These are phyloP conservation scores for Papio anubis DNA, from an alignment of 2,113 vertebrate species.

Conservation along the genomic window DNA sequence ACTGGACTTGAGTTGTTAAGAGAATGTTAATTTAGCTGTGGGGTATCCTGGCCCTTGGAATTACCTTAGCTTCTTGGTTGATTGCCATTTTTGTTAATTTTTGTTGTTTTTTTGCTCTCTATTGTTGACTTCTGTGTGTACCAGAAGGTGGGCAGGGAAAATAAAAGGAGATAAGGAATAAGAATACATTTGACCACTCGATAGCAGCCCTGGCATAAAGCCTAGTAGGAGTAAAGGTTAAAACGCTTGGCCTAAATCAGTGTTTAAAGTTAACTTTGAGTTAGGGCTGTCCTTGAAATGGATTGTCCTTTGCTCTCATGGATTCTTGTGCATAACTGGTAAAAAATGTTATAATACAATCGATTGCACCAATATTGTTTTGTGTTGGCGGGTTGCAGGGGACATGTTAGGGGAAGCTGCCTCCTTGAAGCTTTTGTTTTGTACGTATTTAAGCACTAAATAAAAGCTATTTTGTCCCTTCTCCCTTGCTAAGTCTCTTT, in stretches of 20 bases:
- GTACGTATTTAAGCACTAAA: slow-evolving; percentile 5
- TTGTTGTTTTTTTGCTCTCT: not conserved
- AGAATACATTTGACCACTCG: slow-evolving; percentile 5
- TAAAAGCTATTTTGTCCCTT: slow-evolving; percentile 1
- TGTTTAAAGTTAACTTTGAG: slow-evolving; percentile 41
- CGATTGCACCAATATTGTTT: not conserved
- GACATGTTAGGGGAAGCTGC: not conserved
- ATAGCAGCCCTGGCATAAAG: slow-evolving; percentile 41
- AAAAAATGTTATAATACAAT: not conserved
- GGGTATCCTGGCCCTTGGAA: not conserved
- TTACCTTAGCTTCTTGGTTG: not conserved
- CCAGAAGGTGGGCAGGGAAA: not conserved
- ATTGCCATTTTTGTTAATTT: not conserved
- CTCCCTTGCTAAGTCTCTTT: not conserved
- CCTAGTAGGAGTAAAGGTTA: slow-evolving; percentile 56
- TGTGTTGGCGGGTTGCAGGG: too few relatives aligned
- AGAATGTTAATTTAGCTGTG: not conserved
- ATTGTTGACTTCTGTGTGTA: not conserved
- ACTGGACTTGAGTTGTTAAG: not conserved
- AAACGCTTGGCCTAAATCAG: slow-evolving; percentile 48
- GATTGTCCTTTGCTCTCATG: not conserved
- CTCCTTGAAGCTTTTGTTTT: not conserved
- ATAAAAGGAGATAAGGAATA: not conserved
- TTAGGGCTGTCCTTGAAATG: slow-evolving; percentile 18
- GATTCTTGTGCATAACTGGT: not conserved